These are phyloP conservation scores for Penaeus monodon DNA, from an alignment of 2,888 invertebrate species.

Conservation along the genomic window DNA sequence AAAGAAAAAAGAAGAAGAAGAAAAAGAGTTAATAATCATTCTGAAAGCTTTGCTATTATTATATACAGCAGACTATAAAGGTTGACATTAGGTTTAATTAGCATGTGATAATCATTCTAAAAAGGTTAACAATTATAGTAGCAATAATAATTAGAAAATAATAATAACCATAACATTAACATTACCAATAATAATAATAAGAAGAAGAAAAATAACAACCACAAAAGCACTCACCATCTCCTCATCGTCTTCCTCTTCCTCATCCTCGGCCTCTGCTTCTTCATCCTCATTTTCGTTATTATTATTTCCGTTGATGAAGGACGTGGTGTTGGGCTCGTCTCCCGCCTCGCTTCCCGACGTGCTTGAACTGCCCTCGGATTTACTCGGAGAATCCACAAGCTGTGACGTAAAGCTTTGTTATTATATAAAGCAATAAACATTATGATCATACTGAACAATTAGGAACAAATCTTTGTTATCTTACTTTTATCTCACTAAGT, in stretches of 20 bases:
- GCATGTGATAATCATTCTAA: too few relatives aligned
- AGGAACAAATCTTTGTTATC: too few relatives aligned
- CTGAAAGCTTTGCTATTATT: too few relatives aligned
- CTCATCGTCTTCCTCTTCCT: constrained; percentile 46
- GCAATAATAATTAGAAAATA: not conserved
- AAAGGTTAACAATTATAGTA: too few relatives aligned
- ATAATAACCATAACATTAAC: not conserved
- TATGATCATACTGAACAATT: too few relatives aligned
- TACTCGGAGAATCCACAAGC: constrained; percentile 50
- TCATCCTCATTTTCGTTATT: constrained; percentile 44
- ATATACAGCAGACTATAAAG: too few relatives aligned
- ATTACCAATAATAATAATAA: not conserved
- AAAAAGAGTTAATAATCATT: too few relatives aligned
- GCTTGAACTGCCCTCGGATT: constrained; percentile 43
- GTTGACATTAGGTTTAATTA: too few relatives aligned
- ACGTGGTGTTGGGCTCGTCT: constrained; percentile 15
- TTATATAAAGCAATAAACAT: too few relatives aligned
- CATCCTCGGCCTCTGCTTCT: constrained; percentile 32
- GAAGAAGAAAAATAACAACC: constrained; percentile 4
- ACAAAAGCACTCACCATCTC: not conserved
- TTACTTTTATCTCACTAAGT: too few relatives aligned
- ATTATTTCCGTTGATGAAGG: constrained; percentile 43
- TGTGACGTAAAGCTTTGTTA: constrained; percentile 12
- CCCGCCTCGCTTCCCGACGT: constrained; percentile 49
- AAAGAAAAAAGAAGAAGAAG: too few relatives aligned